Base-by-base conservation (phyloP, 1,140 invertebrate genomes). In the Sitodiplosis mosellana region DNA sequence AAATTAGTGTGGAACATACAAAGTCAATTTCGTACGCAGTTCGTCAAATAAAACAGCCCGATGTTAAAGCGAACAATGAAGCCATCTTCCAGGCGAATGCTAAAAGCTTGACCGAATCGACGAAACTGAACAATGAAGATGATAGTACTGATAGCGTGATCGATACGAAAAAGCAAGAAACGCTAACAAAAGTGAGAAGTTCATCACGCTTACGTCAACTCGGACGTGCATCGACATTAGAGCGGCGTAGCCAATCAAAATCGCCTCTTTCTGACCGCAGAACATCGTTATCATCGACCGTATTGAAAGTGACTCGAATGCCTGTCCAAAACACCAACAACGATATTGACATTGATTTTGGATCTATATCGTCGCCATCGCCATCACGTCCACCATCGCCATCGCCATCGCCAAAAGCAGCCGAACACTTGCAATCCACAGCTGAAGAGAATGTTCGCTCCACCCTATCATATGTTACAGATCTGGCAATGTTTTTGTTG, bases 391-490 rank as follows among this genome's bases (percentile, higher is more conserved):
- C 3, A 27, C 27, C 3, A 27, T 27, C 27, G 10, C 27, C 27
- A 27, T 27, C 27, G 10, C 27, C 27, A 27, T 27, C 10, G 18
- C n/a, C 42, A 15, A 33, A 34, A 40, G 12, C 43, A 33, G 37
- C 54, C 27, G 49, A 57, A 19, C 68, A 71, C 50, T 51, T 72
- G 45, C 69, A 71, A 50, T 64, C 73, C 40, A 66, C 74, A 51
- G 76, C 80, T 1, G 73, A 78, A 51, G 68, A 63, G 22, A 82
- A 76, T 53, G 78, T 83, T 1, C 69, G 74, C 42, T 72, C 73
- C 6, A 73, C 70, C 0, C 63, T 83, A 2, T 77, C 75, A 55
- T 83, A 80, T 54, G 62, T 75, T 8, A 80, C 80, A 0, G 81
- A 84, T 57, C 54, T 83, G n/a, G n/a, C n/a, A n/a, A n/a, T 27